Evolutionary conservation across 2,113 vertebrate genomes (phyloP).

Genomic region (Sinocyclocheilus anshuiensis): DNA sequence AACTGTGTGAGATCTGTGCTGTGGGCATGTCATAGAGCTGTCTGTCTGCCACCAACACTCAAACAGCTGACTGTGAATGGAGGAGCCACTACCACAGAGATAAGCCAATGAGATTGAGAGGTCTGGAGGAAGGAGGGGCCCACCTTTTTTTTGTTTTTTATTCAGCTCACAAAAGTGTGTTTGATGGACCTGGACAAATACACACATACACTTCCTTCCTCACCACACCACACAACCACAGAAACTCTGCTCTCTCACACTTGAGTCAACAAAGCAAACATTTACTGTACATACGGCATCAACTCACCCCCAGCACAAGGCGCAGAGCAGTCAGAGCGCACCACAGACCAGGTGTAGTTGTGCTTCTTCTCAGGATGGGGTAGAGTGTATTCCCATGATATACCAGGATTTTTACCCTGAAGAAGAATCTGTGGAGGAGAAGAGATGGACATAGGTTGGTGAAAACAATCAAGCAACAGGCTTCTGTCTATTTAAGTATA

Average conservation of each 20-base stretch:
- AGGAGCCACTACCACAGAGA: conserved; percentile 36
- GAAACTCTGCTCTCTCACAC: background rate
- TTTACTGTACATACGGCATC: conserved; percentile 15
- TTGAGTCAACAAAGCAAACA: background rate
- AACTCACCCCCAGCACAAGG: conserved; percentile 90
- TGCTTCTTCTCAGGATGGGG: conserved; percentile 78
- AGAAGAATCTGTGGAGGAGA: conserved; percentile 82
- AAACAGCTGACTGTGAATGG: conserved; percentile 10
- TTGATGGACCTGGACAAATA: conserved; percentile 56
- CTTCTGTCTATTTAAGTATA: background rate
- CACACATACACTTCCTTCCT: conserved; percentile 29
- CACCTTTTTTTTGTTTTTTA: conserved; percentile 49
- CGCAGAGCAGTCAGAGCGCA: conserved; percentile 87
- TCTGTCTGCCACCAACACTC: conserved; percentile 42
- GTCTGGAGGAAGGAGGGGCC: background rate
- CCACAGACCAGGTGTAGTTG: conserved; percentile 84
- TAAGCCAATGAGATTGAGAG: conserved; percentile 44
- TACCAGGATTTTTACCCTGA: conserved; percentile 93
- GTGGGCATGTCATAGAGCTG: conserved; percentile 31
- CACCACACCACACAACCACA: conserved; percentile 13
- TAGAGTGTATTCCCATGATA: conserved; percentile 92
- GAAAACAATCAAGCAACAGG: background rate
- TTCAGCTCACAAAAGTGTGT: conserved; percentile 59
- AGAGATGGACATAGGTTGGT: background rate
- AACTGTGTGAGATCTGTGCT: conserved; percentile 38